Evolutionary conservation across 1,140 invertebrate genomes (phyloP), one percentile per base, ranked within the genome.

Genomic region (Leptonema lineaticorne): DNA sequence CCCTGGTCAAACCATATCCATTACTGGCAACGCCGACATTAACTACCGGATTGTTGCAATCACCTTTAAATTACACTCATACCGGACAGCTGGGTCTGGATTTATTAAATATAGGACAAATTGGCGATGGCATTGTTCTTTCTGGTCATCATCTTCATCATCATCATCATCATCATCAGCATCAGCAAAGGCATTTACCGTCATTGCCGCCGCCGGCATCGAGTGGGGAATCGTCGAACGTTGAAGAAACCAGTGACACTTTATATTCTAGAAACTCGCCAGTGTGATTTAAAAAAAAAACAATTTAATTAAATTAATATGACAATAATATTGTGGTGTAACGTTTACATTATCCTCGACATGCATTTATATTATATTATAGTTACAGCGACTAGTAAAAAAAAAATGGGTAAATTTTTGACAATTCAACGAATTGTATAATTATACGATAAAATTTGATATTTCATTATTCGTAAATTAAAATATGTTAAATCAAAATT

Each of bases 1-100:
- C 66, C 1, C 68, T 69, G 11, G 68, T 69, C 9, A 69, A 69
- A 26, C 68, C 68, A 29, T 69, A 63, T 27, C 60, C 68, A 11
- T 45, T 69, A 11, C 29, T 69, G 24, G 68, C 68, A 26, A 59
- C 59, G 4, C 68, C 68, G 2, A 18, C 60, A 7, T 20, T 64
- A 9, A 46, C 68, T 28, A 16, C 27, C 7, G 45, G 45, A 16
- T 29, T 68, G 22, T 56, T 50, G 29, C 59, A 62, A n/a, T 62
- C 68, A 14, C 48, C 68, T 7, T 53, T 48, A 16, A 24, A 16
- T 4, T 63, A 53, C 11, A 26, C 26, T 2, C 46, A 45, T n/a
- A 26, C 68, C 0, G 41, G 59, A 14, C 68, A 63, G 16, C 27
- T 48, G 20, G 59, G 45, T 0, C 26, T 68, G 4, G 67, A 68